Evolutionary conservation across 2,888 invertebrate genomes (phyloP).

Genomic region (Busseola fusca): DNA sequence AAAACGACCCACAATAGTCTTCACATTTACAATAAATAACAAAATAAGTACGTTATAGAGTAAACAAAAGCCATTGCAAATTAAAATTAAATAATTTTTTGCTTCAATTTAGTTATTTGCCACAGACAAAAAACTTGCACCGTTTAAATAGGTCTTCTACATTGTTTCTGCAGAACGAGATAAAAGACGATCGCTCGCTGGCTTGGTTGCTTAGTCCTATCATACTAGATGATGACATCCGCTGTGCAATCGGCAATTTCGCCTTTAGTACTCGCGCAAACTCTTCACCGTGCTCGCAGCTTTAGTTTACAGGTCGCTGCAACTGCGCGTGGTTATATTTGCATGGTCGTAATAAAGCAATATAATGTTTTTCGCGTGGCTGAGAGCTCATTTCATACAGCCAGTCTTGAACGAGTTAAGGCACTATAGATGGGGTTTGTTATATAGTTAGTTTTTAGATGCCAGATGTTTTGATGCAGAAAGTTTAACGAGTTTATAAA

Average conservation of each 20-base stretch:
- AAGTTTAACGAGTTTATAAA: slow-evolving; percentile 18
- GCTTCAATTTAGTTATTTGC: background rate
- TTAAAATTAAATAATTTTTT: too few species aligned
- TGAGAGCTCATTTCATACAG: slow-evolving; percentile 65
- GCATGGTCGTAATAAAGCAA: slow-evolving; percentile 77
- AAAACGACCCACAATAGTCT: too few species aligned
- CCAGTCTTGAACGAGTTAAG: slow-evolving; percentile 56
- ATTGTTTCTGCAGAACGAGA: background rate
- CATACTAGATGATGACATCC: too few species aligned
- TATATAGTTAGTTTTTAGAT: slow-evolving; percentile 24
- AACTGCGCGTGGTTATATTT: slow-evolving; percentile 73
- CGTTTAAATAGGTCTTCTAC: too few species aligned
- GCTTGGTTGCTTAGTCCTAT: background rate
- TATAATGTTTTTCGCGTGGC: slow-evolving; percentile 69
- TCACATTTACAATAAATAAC: too few species aligned
- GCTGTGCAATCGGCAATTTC: too few species aligned
- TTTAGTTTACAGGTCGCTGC: slow-evolving; percentile 72
- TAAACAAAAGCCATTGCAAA: too few species aligned
- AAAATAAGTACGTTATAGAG: too few species aligned
- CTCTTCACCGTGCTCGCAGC: background rate
- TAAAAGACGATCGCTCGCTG: background rate
- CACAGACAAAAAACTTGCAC: background rate
- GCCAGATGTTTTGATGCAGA: slow-evolving; percentile 32
- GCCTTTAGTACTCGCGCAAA: background rate
- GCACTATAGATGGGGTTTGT: slow-evolving; percentile 38